These are phyloP conservation scores for Cryptophagus acutangulus DNA, from an alignment of 2,888 invertebrate genomes.

Conservation along the genomic window DNA sequence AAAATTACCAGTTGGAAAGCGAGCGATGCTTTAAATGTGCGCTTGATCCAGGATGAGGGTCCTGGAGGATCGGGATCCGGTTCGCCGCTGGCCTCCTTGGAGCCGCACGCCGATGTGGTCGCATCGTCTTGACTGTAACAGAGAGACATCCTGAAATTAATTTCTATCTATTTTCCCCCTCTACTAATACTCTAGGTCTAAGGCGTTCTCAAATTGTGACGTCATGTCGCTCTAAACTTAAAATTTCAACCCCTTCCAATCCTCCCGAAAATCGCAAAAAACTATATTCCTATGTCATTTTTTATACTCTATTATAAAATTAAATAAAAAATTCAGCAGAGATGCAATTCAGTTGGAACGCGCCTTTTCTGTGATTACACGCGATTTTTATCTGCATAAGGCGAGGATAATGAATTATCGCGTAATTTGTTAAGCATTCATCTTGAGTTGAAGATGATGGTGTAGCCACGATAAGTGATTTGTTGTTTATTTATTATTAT, in stretches of 20 bases:
- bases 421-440: constrained; percentile 28
- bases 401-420: constrained; percentile 12
- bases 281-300: too few species aligned
- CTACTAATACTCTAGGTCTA: too few species aligned
- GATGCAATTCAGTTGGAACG: too few species aligned
- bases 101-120: neutral
- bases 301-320: too few species aligned
- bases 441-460: constrained; percentile 18
- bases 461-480: constrained; percentile 22
- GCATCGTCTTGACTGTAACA: constrained; percentile 35
- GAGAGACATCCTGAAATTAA: too few species aligned
- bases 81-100: constrained; percentile 49
- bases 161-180: too few species aligned
- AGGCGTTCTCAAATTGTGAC: too few species aligned
- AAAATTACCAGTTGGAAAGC: constrained; percentile 73
- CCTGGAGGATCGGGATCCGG: constrained; percentile 51
- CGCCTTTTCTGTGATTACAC: too few species aligned
- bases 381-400: constrained; percentile 1
- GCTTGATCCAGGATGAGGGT: constrained; percentile 63
- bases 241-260: too few species aligned
- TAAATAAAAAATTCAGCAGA: too few species aligned
- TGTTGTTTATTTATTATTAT: constrained; percentile 31
- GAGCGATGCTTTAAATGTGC: constrained; percentile 65
- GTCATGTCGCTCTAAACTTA: too few species aligned
- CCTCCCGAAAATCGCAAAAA: too few species aligned